Evolutionary conservation across 2,888 invertebrate genomes (phyloP).

Genomic region (Doris montereyensis): DNA sequence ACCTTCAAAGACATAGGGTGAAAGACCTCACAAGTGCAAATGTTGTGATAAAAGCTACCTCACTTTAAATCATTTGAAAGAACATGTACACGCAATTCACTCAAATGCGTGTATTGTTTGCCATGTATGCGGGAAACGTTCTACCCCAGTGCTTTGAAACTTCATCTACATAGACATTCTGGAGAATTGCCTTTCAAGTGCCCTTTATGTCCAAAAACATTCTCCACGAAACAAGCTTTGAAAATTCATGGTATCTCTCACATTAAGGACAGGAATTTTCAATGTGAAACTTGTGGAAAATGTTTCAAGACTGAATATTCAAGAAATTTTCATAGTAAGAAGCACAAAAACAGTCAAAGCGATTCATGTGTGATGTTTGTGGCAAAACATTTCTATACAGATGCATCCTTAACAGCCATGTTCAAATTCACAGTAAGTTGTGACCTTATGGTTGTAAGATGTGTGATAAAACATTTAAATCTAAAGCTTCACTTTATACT

Average conservation of each 20-base stretch:
- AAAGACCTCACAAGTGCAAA: conserved; percentile 61
- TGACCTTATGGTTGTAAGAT: conserved; percentile 56
- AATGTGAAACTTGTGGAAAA: conserved; percentile 23
- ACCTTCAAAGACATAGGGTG: conserved; percentile 62
- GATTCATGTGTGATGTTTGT: conserved; percentile 65
- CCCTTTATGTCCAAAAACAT: conserved; percentile 59
- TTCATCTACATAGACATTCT: conserved; percentile 63
- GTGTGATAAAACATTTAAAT: conserved; percentile 67
- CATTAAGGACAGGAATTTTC: background rate
- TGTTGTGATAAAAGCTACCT: conserved; percentile 66
- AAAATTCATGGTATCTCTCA: conserved; percentile 7
- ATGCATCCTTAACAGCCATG: conserved; percentile 64
- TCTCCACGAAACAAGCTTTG: conserved; percentile 54
- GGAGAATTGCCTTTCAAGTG: conserved; percentile 60
- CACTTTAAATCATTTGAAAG: conserved; percentile 65
- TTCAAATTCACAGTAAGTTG: conserved; percentile 58
- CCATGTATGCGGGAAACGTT: conserved; percentile 63
- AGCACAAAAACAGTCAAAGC: background rate
- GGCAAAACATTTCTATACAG: conserved; percentile 64
- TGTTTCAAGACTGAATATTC: conserved; percentile 21
- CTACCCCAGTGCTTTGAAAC: conserved; percentile 62
- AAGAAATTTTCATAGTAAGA: conserved; percentile 20
- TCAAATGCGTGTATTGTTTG: conserved; percentile 49
- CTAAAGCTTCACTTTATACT: conserved; percentile 59
- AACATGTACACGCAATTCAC: conserved; percentile 63